Conservation (phyloP, 2,888 invertebrate species). For the Sicus ferrugineus region DNA sequence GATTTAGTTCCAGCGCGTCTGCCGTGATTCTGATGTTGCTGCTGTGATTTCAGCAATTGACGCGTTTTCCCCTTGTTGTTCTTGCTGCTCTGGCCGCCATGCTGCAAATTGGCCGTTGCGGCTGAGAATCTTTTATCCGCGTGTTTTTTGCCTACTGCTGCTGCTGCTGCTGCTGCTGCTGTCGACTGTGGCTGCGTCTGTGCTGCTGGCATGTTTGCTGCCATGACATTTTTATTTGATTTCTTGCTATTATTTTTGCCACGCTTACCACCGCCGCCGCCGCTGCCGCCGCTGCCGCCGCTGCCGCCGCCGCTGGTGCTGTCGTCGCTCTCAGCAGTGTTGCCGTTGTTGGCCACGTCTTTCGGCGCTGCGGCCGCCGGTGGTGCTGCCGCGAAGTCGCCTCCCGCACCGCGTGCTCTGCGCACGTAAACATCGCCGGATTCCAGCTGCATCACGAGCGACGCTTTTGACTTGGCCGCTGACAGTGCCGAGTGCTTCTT, state of each 20-base stretch:
- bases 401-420: slow-evolving; percentile 49
- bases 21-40: slow-evolving; percentile 54
- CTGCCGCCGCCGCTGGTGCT: slow-evolving; percentile 9
- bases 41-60: slow-evolving; percentile 53
- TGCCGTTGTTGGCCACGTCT: neutral
- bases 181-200: slow-evolving; percentile 12
- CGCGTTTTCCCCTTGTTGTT: slow-evolving; percentile 51
- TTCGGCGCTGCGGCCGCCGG: slow-evolving; percentile 34
- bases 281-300: slow-evolving; percentile 37
- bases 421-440: slow-evolving; percentile 51
- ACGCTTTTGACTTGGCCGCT: slow-evolving; percentile 38
- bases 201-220: slow-evolving; percentile 33
- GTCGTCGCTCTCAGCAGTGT: slow-evolving; percentile 18
- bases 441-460: slow-evolving; percentile 42
- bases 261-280: slow-evolving; percentile 49
- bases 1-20: slow-evolving; percentile 50
- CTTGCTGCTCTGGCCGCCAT: slow-evolving; percentile 41
- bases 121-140: slow-evolving; percentile 45
- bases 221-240: slow-evolving; percentile 48
- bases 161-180: slow-evolving; percentile 2
- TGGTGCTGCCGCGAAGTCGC: slow-evolving; percentile 16
- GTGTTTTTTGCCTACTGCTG: slow-evolving; percentile 36
- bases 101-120: slow-evolving; percentile 43
- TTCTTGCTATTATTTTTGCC: slow-evolving; percentile 57
- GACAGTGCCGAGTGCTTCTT: slow-evolving; percentile 40